phyloP scores from a whole-genome alignment of 2,888 invertebrate species.

The Pachydiplax longipennis region DNA sequence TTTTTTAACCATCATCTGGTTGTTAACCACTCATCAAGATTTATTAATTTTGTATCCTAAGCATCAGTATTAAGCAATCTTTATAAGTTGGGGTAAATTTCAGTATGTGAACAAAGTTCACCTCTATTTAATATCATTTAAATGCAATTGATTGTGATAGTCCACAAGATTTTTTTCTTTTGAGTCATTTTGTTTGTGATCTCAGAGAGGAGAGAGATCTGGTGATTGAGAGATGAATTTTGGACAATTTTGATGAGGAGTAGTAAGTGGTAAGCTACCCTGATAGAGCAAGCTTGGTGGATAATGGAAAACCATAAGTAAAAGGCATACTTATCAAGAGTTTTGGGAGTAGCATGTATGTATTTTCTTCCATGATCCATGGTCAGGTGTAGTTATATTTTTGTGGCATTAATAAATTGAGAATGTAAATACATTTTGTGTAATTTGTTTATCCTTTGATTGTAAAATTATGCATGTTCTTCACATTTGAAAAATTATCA shows the following conservation, averaged over 20 bases:
- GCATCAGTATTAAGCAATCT: constrained; percentile 23
- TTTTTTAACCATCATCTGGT: constrained; percentile 10
- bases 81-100: background rate
- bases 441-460: background rate
- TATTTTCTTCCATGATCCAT: constrained; percentile 25
- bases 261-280: background rate
- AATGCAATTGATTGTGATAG: constrained; percentile 22
- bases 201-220: constrained; percentile 5
- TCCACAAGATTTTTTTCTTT: background rate
- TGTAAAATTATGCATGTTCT: background rate
- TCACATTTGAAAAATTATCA: too few species aligned
- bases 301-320: background rate
- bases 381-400: constrained; percentile 36
- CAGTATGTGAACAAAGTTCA: constrained; percentile 15
- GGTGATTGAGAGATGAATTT: background rate
- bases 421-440: constrained; percentile 18
- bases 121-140: background rate
- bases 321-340: background rate
- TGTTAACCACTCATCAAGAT: background rate
- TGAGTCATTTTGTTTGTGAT: constrained; percentile 2
- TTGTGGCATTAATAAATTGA: constrained; percentile 35
- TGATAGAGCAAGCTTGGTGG: background rate
- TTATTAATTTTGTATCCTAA: constrained; percentile 2
- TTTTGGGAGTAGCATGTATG: background rate
- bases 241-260: constrained; percentile 12